A percentile compares a stretch with the other conserved stretches of the same genome.
Conservation (phyloP, 2,113 vertebrate species). For the Megaleporinus macrocephalus region DNA sequence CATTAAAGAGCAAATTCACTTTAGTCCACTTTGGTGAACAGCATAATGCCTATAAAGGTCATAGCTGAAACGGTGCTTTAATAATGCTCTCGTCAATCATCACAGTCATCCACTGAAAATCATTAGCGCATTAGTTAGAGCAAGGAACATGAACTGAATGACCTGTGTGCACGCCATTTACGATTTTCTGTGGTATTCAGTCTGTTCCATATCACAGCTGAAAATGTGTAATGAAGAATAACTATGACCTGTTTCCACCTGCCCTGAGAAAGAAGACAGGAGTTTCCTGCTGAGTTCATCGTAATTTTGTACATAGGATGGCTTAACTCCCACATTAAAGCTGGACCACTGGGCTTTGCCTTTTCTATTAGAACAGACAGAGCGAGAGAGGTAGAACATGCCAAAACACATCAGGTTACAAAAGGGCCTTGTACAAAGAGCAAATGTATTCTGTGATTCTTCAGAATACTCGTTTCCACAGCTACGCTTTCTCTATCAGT, state of each 20-base stretch:
- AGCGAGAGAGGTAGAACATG: not conserved
- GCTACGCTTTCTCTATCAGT: not conserved
- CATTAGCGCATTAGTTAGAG: conserved; percentile 52
- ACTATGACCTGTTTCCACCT: conserved; percentile 65
- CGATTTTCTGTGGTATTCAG: conserved; percentile 30
- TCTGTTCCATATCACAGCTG: conserved; percentile 54
- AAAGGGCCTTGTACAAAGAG: not conserved
- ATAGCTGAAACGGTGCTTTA: not conserved
- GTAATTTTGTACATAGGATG: conserved; percentile 2
- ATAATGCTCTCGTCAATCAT: conserved; percentile 17
- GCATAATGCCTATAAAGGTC: not conserved
- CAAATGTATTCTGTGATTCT: not conserved
- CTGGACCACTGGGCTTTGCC: not conserved
- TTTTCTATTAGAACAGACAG: conserved; percentile 10
- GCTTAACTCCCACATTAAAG: not conserved
- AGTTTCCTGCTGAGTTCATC: not conserved
- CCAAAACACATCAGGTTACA: conserved; percentile 14
- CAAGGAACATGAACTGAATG: conserved; percentile 55
- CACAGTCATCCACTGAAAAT: conserved; percentile 19
- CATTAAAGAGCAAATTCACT: not conserved
- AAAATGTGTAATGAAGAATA: conserved; percentile 71
- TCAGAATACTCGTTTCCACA: not conserved
- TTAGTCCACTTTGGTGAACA: not conserved
- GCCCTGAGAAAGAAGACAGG: conserved; percentile 62
- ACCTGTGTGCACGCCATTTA: conserved; percentile 69